Base-by-base conservation (phyloP, 2,797 vertebrate species). In the Hirundo rustica region DNA sequence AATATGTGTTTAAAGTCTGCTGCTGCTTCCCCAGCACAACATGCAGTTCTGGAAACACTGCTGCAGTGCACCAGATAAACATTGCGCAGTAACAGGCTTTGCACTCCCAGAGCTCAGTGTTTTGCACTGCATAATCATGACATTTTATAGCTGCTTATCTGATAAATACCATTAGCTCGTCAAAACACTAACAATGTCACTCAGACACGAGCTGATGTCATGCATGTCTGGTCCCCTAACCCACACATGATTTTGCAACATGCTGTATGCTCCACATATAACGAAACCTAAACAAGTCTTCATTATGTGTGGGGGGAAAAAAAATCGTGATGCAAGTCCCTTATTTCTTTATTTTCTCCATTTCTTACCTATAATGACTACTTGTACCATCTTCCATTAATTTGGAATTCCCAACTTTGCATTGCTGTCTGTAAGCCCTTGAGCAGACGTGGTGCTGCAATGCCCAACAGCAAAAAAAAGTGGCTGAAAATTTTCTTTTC, bases 21-120 rank as follows among this genome's bases (percentile, higher is more conserved):
- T 96, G 85, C 68, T 91, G 34, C 91, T 90, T 72, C 67, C 85
- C 29, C 50, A 95, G 66, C 66, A 47, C 36, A 57, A 51, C 71
- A 15, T 38, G 44, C 65, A 51, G 29, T 74, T 82, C 78, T 80
- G 81, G 62, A 78, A 90, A 47, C 38, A 42, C 38, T 13, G 0
- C 78, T 80, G 68, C 44, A 61, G 26, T 70, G 54, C 51, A 74
- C 54, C n/a, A 92, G 55, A 55, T 48, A 38, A 78, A 38, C 19
- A 11, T 7, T 77, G 48, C 47, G n/a, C 13, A 60, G 13, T 57
- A 90, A 71, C 54, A 88, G 60, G 25, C 11, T 76, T 64, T 66
- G 22, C 8, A 38, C 25, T 75, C 53, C 36, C 60, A 61, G 67
- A 66, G 42, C 48, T 70, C 36, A 29, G 68, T 54, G 45, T 64